Percentiles rank a stretch among this genome's conserved stretches.
Conservation (phyloP, 2,797 vertebrate genomes). For the Limnodromus scolopaceus region DNA sequence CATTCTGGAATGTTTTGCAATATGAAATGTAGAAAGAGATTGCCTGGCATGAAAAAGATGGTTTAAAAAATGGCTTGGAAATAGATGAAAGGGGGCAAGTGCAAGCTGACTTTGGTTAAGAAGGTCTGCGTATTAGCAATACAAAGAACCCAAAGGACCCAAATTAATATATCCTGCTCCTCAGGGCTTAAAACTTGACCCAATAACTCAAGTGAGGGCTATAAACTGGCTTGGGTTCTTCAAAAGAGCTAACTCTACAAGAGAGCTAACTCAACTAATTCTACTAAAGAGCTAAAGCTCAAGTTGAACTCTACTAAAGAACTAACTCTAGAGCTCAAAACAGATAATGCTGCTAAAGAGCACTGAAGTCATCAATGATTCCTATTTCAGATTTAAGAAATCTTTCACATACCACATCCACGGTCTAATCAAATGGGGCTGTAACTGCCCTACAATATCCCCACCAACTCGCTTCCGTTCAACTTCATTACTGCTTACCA, state of each 20-base stretch:
- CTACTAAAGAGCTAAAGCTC: background rate
- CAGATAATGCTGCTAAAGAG: background rate
- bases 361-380: background rate
- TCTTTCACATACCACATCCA: background rate
- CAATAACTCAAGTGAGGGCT: background rate
- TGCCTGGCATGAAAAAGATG: background rate
- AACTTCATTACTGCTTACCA: background rate
- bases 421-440: background rate
- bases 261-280: background rate
- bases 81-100: background rate
- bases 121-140: background rate
- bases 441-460: background rate
- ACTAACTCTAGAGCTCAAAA: background rate
- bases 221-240: background rate
- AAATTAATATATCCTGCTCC: background rate
- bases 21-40: background rate
- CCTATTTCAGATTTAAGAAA: background rate
- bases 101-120: background rate
- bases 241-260: background rate
- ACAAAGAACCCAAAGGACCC: background rate
- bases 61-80: background rate
- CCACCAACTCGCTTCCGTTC: background rate
- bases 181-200: background rate
- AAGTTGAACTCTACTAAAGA: background rate
- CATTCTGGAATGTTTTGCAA: background rate